phyloP scores from a whole-genome alignment of 2,888 invertebrate species.

The Drosophila eohydei region DNA sequence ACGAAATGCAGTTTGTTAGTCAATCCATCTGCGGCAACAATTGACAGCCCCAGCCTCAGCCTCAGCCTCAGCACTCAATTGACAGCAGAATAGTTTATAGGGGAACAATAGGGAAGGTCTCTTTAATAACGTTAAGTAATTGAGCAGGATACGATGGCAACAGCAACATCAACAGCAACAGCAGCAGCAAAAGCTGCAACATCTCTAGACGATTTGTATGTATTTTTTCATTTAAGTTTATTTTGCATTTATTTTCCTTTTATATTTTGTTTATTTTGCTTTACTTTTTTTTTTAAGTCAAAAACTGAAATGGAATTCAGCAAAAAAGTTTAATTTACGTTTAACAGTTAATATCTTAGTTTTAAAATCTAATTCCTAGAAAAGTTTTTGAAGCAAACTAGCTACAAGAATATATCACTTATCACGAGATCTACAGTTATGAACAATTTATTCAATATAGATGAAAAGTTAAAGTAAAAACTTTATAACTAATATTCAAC shows the following conservation, averaged over 20 bases:
- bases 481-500: too few species aligned
- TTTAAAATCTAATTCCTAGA: too few species aligned
- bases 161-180: conserved; percentile 10
- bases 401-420: too few species aligned
- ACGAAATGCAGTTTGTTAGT: conserved; percentile 35
- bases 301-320: neutral
- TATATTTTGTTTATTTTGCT: neutral
- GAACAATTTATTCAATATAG: neutral
- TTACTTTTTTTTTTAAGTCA: conserved; percentile 2
- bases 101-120: neutral
- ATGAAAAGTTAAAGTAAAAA: too few species aligned
- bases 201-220: conserved; percentile 52
- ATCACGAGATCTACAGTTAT: too few species aligned
- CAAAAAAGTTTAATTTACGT: neutral
- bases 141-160: conserved; percentile 15
- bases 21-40: conserved; percentile 44
- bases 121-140: neutral
- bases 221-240: conserved; percentile 35
- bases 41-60: conserved; percentile 22
- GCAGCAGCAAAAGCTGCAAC: conserved; percentile 15
- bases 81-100: neutral
- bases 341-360: neutral
- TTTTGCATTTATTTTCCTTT: neutral
- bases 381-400: too few species aligned
- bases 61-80: conserved; percentile 14